Base-by-base conservation (phyloP, 2,797 vertebrate genomes). In the Triplophysa bombifrons region DNA sequence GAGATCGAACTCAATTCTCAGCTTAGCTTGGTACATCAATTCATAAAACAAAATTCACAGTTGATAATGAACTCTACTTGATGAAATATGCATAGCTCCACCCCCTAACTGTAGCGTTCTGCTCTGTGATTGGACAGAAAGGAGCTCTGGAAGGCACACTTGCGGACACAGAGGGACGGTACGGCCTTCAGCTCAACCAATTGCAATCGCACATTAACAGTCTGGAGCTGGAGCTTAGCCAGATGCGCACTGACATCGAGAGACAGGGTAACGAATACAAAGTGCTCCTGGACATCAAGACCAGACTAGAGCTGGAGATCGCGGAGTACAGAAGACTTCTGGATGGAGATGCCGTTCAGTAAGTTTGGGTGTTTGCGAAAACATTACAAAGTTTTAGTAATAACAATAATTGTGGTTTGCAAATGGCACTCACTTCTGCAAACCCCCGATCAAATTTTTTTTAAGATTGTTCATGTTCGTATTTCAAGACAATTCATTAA, bases 221-320 rank as follows among this genome's bases (percentile, higher is more conserved):
- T 20, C 71, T 95, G 80, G 91, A 96, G 87, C 3, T 0, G 0
- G 93, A 96, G 81, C 88, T 96, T 12, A 1, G 76, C 0, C 80
- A 90, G 19, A 7, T 96, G 82, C 92, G 83, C 65, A 0, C 4
- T 0, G 91, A 94, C 79, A 92, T 92, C 0, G 89, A 91, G 72
- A 88, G 91, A 64, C 94, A 96, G 86, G 58, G 83, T n/a, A 13
- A 0, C 0, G 94, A 94, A 0, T 95, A 95, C 50, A 76, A 91
- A 84, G 0, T 83, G 16, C 92, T 96, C 34, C 90, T 96, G 14
- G 88, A 95, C 78, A 80, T 93, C 87, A 95, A 94, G 87, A 91
- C 90, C 84, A 85, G 86, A 58, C 91, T 96, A 83, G 94, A 96
- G 88, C 2, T 93, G 88, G 95, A 96, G 91, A 96, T 96, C 1